phyloP scores from a whole-genome alignment of 2,888 invertebrate species.

The Protonemura montana region DNA sequence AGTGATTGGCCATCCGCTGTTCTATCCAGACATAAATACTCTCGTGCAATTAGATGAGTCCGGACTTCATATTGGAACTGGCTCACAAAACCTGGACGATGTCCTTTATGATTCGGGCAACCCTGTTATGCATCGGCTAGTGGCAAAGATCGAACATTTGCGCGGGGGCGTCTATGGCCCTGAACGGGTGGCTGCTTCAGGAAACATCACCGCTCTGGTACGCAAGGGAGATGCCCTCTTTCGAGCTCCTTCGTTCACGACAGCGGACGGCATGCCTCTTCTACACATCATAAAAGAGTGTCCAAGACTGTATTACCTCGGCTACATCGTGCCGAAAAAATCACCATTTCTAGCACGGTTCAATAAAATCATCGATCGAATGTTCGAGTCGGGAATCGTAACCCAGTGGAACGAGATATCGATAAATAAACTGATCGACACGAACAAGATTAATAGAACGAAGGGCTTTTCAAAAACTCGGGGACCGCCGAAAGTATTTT shows the following conservation, averaged over 20 bases:
- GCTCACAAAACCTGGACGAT: slow-evolving; percentile 55
- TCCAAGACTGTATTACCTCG: slow-evolving; percentile 58
- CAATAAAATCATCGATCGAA: slow-evolving; percentile 52
- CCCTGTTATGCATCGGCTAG: not conserved
- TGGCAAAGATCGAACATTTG: not conserved
- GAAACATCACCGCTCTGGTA: slow-evolving; percentile 29
- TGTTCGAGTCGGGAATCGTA: slow-evolving; percentile 41
- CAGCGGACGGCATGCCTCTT: slow-evolving; percentile 54
- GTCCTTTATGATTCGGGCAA: slow-evolving; percentile 23
- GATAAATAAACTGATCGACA: slow-evolving; percentile 14
- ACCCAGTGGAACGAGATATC: slow-evolving; percentile 28
- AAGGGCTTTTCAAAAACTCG: not conserved
- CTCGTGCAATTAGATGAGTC: slow-evolving; percentile 58
- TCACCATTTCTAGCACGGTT: slow-evolving; percentile 59
- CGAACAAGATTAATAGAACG: slow-evolving; percentile 7
- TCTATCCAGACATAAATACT: slow-evolving; percentile 60
- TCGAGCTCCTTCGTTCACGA: not conserved
- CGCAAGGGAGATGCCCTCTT: slow-evolving; percentile 28
- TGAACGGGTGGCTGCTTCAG: slow-evolving; percentile 7
- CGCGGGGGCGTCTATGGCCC: not conserved
- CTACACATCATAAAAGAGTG: slow-evolving; percentile 61
- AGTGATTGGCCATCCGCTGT: slow-evolving; percentile 58
- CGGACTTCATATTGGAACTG: slow-evolving; percentile 57
- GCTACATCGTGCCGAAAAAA: slow-evolving; percentile 59
- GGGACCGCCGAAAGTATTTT: slow-evolving; percentile 23